Evolutionary conservation across 2,113 vertebrate genomes (phyloP).

Genomic region (Ahaetulla prasina): DNA sequence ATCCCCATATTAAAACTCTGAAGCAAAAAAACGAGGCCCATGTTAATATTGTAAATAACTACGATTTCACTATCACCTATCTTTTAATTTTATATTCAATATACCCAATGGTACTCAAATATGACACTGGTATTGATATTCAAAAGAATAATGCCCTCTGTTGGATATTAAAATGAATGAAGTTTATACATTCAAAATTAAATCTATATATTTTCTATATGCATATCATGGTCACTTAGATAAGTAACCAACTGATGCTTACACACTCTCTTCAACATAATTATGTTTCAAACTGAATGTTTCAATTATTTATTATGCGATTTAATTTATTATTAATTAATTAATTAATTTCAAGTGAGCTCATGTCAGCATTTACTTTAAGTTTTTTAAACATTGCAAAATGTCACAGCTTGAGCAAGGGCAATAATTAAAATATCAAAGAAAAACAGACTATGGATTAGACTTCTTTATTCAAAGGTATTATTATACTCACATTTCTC

Average conservation of each 20-base stretch:
- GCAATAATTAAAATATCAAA: neutral
- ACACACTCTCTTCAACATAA: neutral
- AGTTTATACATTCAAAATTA: accelerated
- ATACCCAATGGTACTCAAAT: neutral
- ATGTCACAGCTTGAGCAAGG: neutral
- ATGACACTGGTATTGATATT: neutral
- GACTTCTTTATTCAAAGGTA: neutral
- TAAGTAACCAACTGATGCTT: neutral
- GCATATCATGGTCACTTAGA: neutral
- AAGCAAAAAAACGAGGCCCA: neutral
- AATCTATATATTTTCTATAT: neutral
- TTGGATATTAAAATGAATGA: neutral
- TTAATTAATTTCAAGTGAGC: neutral
- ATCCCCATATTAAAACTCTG: neutral
- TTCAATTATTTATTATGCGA: neutral
- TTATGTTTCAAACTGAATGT: neutral
- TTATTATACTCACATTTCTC: neutral
- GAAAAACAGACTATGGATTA: neutral
- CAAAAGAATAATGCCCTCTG: slow-evolving; percentile 16
- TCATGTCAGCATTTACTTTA: neutral
- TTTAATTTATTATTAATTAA: neutral
- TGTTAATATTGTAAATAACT: neutral
- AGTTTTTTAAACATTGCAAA: neutral
- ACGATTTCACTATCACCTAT: neutral
- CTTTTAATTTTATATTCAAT: neutral